phyloP scores from a whole-genome alignment of 2,888 invertebrate genomes.

The Masnerella sp. region DNA sequence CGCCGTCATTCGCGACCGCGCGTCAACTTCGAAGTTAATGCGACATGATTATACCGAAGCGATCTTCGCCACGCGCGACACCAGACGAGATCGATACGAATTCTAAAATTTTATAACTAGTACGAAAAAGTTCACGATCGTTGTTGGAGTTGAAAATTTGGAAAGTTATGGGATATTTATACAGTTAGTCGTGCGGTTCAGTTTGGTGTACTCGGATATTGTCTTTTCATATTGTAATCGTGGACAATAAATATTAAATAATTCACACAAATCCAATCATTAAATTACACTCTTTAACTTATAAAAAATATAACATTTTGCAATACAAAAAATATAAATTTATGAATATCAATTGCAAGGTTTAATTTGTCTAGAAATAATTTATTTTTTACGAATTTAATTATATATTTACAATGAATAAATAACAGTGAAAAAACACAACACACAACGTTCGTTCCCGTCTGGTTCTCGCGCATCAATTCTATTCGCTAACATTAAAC shows the following conservation, averaged over 20 bases:
- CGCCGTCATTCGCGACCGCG: constrained; percentile 27
- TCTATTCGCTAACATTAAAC: constrained; percentile 39
- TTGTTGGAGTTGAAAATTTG: constrained; percentile 8
- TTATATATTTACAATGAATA: too few species aligned
- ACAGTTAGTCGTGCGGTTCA: background rate
- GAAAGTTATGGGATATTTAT: constrained; percentile 18
- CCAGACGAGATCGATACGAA: constrained; percentile 32
- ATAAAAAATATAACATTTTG: too few species aligned
- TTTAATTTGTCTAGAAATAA: too few species aligned
- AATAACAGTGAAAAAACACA: background rate
- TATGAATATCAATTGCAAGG: too few species aligned
- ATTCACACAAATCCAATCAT: background rate
- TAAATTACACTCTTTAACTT: too few species aligned
- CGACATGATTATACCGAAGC: constrained; percentile 58
- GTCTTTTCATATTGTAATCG: constrained; percentile 10
- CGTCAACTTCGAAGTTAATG: constrained; percentile 57
- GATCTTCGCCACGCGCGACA: constrained; percentile 45
- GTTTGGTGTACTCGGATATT: constrained; percentile 44
- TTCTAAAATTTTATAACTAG: background rate
- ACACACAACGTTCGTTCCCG: constrained; percentile 26
- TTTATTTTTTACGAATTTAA: too few species aligned
- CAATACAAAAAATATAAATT: too few species aligned
- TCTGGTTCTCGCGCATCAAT: constrained; percentile 2
- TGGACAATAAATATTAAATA: constrained; percentile 1
- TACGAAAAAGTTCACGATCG: constrained; percentile 7